Evolutionary conservation across 2,113 vertebrate species (phyloP), one percentile per base, ranked within the genome.

Genomic region (Pipa parva): DNA sequence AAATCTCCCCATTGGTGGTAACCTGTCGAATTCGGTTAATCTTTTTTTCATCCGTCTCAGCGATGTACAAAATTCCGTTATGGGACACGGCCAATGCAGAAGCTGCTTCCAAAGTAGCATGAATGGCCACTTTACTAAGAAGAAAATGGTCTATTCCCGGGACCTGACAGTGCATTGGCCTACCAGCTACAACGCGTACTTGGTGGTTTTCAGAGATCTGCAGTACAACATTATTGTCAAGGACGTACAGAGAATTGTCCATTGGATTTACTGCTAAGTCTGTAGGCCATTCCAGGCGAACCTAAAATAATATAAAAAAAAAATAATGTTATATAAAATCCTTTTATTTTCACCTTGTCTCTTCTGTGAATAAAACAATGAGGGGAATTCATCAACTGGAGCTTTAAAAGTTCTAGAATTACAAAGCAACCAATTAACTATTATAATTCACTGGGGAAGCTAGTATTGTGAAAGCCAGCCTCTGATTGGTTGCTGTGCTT

Each of bases 131-230:
- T 76, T 93, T 96, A 81, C 94, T 96, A 69, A 97, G 85, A 31
- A 97, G 90, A 68, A 98, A 99, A 76, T 97, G 95, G 75, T 98
- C 95, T 4, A 99, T 95, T 60, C 97, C 97, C 0, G 97, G 97
- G 10, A 98, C 97, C 77, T 98, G 95, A 83, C 97, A 99, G 75
- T 99, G 97, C 93, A 98, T 98, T 7, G 97, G 97, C 5, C 96
- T 87, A 2, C 97, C 97, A 0, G 96, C 96, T 5, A 98, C 91
- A 0, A 99, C 96, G 63, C 96, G 93, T 20, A 98, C 96, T 66
- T 98, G 96, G 77, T 98, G 97, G 79, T 98, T 98, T 76, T 97
- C 96, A 0, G 95, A 98, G 79, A 99, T 96, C 75, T 98, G 96
- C 7, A 99, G 81, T 20, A 99, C 95, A 2, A 99, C 96, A 0